Base-by-base conservation (phyloP, 1,140 invertebrate species). In the Pseudomyrmex cubaensis region DNA sequence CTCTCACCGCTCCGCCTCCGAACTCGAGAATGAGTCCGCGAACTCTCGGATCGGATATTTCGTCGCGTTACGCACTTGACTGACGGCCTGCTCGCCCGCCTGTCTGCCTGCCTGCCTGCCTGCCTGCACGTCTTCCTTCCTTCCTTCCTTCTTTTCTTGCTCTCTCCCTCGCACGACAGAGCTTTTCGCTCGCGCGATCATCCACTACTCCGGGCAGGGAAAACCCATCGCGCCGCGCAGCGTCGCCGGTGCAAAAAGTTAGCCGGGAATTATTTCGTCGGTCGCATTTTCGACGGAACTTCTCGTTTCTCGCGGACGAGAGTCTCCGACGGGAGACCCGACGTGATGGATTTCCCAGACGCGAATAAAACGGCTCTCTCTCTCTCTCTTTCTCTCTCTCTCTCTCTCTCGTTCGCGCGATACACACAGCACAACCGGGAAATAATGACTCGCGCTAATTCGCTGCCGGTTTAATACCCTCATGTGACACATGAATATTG, bases 31-130 rank as follows among this genome's bases (percentile, higher is more conserved):
- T 84, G 80, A 88, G 84, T 70, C 73, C 52, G 83, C 73, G 76
- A 88, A 88, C 87, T 88, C 86, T 85, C 67, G 25, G 62, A 86
- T 88, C 87, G 61, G 78, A 86, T 80, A 88, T 88, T 88, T 88
- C 84, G 78, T 85, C 84, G 78, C 76, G 74, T 87, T 87, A 87
- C 74, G 69, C 66, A 87, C 82, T 88, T 85, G 70, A 87, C 86
- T 84, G 69, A 73, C 76, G 59, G 44, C 52, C 73, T 56, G 35
- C 35, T 7, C 35, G 35, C 35, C 25, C 2, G 25, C 25, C 2
- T 25, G 25, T 2, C 25, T 25, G 25, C 25, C 2, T 2, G 3
- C 35, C 25, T 3, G 25, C 25, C 2, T 25, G 25, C 25, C 25
- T 3, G 25, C 25, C 2, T 25, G 25, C 25, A n/a, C n/a, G n/a